A percentile compares a stretch with the other conserved stretches of the same genome.
Evolutionary conservation across 2,888 invertebrate genomes (phyloP).

Genomic region (Nomada goodeniana): DNA sequence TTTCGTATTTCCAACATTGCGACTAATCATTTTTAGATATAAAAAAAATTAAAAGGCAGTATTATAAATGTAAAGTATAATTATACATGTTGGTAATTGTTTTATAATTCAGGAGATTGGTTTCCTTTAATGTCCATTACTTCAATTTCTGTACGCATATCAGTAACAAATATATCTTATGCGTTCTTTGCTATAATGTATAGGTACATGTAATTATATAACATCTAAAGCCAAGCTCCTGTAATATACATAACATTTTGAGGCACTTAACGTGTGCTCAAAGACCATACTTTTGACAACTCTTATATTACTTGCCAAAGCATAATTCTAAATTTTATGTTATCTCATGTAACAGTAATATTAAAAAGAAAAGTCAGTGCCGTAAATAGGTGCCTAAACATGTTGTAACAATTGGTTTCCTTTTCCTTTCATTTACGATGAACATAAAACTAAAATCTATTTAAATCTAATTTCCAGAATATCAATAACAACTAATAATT

Average conservation of each 20-base stretch:
- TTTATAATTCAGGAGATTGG: slow-evolving; percentile 81
- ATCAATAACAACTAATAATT: slow-evolving; percentile 67
- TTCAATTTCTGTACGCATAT: slow-evolving; percentile 83
- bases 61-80: slow-evolving; percentile 79
- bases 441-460: slow-evolving; percentile 58
- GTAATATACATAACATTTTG: slow-evolving; percentile 84
- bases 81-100: slow-evolving; percentile 63
- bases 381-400: slow-evolving; percentile 77
- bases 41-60: slow-evolving; percentile 82
- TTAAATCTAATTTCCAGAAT: slow-evolving; percentile 75
- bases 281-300: slow-evolving; percentile 79
- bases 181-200: slow-evolving; percentile 82
- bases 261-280: slow-evolving; percentile 84
- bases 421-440: slow-evolving; percentile 35
- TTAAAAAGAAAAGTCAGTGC: slow-evolving; percentile 79
- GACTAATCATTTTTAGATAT: slow-evolving; percentile 64
- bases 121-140: slow-evolving; percentile 80
- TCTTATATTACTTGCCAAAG: slow-evolving; percentile 80
- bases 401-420: slow-evolving; percentile 52
- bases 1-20: slow-evolving; percentile 68
- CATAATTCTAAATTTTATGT: slow-evolving; percentile 82
- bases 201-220: slow-evolving; percentile 84
- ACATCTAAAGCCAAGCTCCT: slow-evolving; percentile 85
- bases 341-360: slow-evolving; percentile 80
- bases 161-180: slow-evolving; percentile 84